These are phyloP conservation scores for Saccostrea cuccullata DNA, from an alignment of 1,140 invertebrate species.

Conservation along the genomic window DNA sequence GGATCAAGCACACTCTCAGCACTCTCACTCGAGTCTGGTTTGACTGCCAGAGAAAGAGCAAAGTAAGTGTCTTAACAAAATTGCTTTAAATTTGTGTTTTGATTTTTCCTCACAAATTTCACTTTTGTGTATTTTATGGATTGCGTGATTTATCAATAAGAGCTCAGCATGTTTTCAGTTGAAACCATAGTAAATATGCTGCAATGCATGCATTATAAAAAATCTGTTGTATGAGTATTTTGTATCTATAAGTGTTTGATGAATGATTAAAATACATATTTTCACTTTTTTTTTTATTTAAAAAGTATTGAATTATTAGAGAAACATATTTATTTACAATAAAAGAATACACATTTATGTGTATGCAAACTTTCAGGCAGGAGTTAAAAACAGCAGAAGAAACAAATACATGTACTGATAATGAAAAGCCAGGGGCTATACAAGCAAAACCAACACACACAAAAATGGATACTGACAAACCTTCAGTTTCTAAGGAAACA, in stretches of 20 bases:
- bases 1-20: constrained; percentile 65
- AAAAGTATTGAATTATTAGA: no score
- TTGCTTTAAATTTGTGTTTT: no score
- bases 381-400: background rate
- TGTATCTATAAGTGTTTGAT: background rate
- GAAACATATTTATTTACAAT: background rate
- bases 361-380: background rate
- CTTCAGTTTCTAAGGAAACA: background rate
- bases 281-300: no score
- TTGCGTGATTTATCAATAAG: background rate
- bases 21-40: constrained; percentile 68
- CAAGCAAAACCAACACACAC: background rate
- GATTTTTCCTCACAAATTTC: no score
- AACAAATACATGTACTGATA: background rate
- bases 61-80: no score
- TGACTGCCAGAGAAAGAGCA: constrained; percentile 25
- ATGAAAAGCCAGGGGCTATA: background rate
- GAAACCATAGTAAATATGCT: no score
- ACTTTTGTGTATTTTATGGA: no score
- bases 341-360: background rate
- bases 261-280: background rate
- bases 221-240: background rate
- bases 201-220: background rate
- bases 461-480: background rate
- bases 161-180: constrained; percentile 45